Evolutionary conservation across 92 coral and sea anemone species (phyloP), one percentile per base, ranked within the genome.

Genomic region (Siderastrea radians): DNA sequence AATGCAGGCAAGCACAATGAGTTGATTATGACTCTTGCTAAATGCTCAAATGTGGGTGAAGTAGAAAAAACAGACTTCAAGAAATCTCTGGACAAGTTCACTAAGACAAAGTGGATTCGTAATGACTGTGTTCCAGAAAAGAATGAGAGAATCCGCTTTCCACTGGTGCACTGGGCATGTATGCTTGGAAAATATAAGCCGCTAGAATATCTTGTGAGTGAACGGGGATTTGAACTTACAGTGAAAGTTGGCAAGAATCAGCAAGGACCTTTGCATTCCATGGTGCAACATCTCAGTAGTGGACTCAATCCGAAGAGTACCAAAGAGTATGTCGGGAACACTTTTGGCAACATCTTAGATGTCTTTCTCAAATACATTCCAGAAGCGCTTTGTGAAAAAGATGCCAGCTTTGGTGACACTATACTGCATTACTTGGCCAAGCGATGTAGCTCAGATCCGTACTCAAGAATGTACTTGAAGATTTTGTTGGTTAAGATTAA

Each of bases 151-250:
- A 61, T 91, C 26, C 81, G 80, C 3, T 88, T 87, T 44, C 94
- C 94, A 12, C 53, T 91, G 59, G 72, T 91, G 9, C 94, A 91
- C 87, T 91, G 94, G 94, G 92, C 91, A 1, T 91, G 94, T 67
- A 86, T 91, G 2, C 72, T 91, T 66, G 94, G 92, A 13, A 88
- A 87, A 63, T 84, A 77, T 73, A 78, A 66, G 58, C 14, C 46
- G 1, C 57, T 85, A 59, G 89, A 77, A 16, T 76, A 76, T 19
- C 77, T 85, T 9, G 48, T 85, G 3, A 49, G 72, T 3, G 84
- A 85, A 15, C 53, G 47, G 50, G 89, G 76, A 12, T 85, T 85
- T 85, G 68, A 52, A 2, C 77, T 85, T 5, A 19, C 68, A 45
- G 75, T 77, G 49, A 76, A 65, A 57, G 67, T 6, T 4, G 77